Base-by-base conservation (phyloP, 1,140 invertebrate genomes). In the Atta texana region DNA sequence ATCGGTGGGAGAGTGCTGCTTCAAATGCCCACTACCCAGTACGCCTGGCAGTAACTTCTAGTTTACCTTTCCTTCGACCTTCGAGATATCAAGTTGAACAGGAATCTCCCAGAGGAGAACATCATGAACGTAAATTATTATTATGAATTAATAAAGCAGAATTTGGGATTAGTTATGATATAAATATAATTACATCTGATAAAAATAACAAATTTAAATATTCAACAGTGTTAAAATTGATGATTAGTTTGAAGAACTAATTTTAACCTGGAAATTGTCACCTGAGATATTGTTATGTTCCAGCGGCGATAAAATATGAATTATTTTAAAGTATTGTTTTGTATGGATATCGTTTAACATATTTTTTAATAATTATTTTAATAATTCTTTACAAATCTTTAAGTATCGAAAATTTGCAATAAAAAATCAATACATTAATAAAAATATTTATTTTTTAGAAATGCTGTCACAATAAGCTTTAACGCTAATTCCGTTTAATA, bases 81-180 rank as follows among this genome's bases (percentile, higher is more conserved):
- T 86, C 75, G 85, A 57, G 78, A 55, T 72, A 74, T 86, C 72
- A 85, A 89, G 21, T 85, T 59, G 85, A 84, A 76, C 74, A 84
- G 61, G 44, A 68, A 68, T 82, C 63, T 84, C 21, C 39, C 31
- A 71, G 24, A 59, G 61, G 57, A 16, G n/a, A 53, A 18, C 12
- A 6, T 1, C 61, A 14, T 18, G 49, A 16, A n/a, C 21, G 39
- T 51, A 14, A 31, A 57, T 12, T 18, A 3, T 14, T 24, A 21
- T 3, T 24, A 75, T 28, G 21, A 55, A 61, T 82, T 21, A 34
- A 74, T 44, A 57, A n/a, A 59, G 8, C n/a, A 1, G 1, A 53
- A 12, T 4, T 1, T 51, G n/a, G 12, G 7, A 39, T 80, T 55
- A 34, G 49, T 59, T 31, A 39, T 59, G 57, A 51, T 7, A 51